Conservation (phyloP, 2,113 vertebrate genomes). For the Cryptomyrus ogoouensis region DNA sequence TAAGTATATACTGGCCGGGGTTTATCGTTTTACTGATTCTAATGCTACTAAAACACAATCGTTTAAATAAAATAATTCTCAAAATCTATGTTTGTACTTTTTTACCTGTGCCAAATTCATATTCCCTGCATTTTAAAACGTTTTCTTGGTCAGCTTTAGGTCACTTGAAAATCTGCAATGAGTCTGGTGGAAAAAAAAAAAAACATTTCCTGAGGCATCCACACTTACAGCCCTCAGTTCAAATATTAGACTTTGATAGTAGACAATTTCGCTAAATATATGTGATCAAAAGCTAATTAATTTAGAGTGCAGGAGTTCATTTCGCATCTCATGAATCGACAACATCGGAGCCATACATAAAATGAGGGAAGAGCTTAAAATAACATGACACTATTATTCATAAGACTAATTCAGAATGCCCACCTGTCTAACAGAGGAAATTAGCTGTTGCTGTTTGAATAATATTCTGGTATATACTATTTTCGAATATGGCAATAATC, state of each 20-base stretch:
- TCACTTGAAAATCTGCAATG: neutral
- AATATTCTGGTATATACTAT: slow-evolving; percentile 13
- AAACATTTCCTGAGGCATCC: neutral
- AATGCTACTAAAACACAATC: neutral
- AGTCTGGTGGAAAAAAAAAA: neutral
- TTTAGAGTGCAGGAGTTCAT: slow-evolving; percentile 5
- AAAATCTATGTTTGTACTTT: neutral
- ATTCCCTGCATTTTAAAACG: neutral
- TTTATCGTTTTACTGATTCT: neutral
- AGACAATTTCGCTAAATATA: neutral
- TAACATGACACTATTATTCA: slow-evolving; percentile 1
- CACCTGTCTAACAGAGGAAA: neutral
- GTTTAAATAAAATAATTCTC: neutral
- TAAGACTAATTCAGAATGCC: neutral
- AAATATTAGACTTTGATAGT: neutral
- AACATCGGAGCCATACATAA: neutral
- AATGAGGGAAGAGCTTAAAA: neutral
- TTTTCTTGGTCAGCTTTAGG: neutral
- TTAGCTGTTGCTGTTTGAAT: slow-evolving; percentile 13
- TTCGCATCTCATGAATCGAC: neutral
- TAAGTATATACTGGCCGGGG: neutral
- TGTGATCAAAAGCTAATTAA: slow-evolving; percentile 11
- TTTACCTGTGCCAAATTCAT: neutral
- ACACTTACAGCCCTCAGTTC: neutral
- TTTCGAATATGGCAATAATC: neutral